phyloP scores from a whole-genome alignment of 2,113 vertebrate genomes.

The Felis catus region F.catus_Fca126_mat1.0 CM031415.1:177167001-177167500 shows the following conservation, averaged over 20 bases:
- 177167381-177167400: fast-evolving
- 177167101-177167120: neutral
- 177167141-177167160: neutral
- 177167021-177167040: fast-evolving
- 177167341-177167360: neutral
- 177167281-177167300: neutral
- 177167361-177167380: neutral
- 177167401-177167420: neutral
- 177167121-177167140: neutral
- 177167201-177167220: neutral
- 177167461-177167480: neutral
- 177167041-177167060: neutral
- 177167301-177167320: neutral
- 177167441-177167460: neutral
- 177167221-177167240: neutral
- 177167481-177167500: neutral
- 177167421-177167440: neutral
- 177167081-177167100: neutral
- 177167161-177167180: neutral
- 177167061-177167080: neutral
- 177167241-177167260: neutral
- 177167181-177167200: neutral
- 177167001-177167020: neutral
- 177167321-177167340: neutral
- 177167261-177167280: neutral